A percentile compares a stretch with the other conserved stretches of the same genome.
Evolutionary conservation across 1,140 invertebrate genomes (phyloP).

Genomic region (Trichoplusia ni): DNA sequence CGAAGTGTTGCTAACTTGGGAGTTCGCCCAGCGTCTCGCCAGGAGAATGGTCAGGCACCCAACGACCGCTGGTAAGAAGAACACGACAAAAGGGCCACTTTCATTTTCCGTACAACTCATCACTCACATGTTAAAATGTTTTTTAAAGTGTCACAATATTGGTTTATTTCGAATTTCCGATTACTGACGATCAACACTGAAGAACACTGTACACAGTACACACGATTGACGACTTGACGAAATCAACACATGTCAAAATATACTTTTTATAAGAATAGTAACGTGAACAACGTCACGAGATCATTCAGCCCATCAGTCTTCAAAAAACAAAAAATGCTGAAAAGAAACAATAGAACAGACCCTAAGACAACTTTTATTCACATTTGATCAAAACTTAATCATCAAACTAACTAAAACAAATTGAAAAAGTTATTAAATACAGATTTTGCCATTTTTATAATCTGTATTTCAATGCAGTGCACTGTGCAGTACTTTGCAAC

Average conservation of each 20-base stretch:
- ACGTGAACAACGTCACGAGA: not conserved
- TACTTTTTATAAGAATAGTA: not conserved
- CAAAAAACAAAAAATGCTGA: not conserved
- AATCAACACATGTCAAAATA: slow-evolving; percentile 17
- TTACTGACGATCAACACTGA: slow-evolving; percentile 37
- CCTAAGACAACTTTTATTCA: not conserved
- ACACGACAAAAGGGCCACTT: slow-evolving; percentile 80
- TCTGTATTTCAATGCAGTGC: slow-evolving; percentile 11
- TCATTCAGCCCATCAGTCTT: not conserved
- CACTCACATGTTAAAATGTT: slow-evolving; percentile 76
- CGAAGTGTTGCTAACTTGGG: slow-evolving; percentile 71
- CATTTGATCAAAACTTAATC: no score
- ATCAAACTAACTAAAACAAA: no score
- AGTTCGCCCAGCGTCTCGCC: slow-evolving; percentile 76
- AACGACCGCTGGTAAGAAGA: slow-evolving; percentile 78
- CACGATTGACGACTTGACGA: not conserved
- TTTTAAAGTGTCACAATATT: slow-evolving; percentile 66
- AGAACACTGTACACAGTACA: slow-evolving; percentile 21
- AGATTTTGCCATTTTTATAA: slow-evolving; percentile 10
- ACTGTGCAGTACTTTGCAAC: no score
- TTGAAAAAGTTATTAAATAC: no score
- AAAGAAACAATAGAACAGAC: not conserved
- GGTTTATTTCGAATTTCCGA: slow-evolving; percentile 33
- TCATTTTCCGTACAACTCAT: slow-evolving; percentile 82
- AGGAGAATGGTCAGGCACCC: slow-evolving; percentile 78